Conservation (phyloP, 2,113 vertebrate species). For the Hyla sarda region DNA sequence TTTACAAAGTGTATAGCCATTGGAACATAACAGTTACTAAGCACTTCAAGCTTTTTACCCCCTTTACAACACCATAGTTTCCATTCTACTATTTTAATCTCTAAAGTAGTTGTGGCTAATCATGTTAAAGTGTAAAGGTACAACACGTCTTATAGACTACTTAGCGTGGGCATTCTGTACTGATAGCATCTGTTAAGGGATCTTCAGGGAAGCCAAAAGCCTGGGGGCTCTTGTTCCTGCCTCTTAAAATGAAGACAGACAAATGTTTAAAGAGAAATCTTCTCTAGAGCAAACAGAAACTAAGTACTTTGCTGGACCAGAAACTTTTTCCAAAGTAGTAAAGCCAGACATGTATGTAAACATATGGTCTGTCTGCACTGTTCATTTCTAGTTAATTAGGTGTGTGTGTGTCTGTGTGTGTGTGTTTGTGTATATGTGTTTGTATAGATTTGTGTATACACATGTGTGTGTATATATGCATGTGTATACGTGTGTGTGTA, state of each 20-base stretch:
- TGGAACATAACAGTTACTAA: slow-evolving; percentile 72
- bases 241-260: slow-evolving; percentile 55
- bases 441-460: too few species aligned
- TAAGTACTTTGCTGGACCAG: slow-evolving; percentile 4
- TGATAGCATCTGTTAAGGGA: slow-evolving; percentile 66
- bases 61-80: slow-evolving; percentile 74
- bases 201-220: slow-evolving; percentile 35
- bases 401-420: not conserved
- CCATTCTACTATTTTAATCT: slow-evolving; percentile 70
- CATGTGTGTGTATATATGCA: too few species aligned
- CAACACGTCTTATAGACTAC: slow-evolving; percentile 64
- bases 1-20: slow-evolving; percentile 52
- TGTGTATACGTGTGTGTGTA: too few species aligned
- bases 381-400: not conserved
- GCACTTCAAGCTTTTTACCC: slow-evolving; percentile 77
- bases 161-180: slow-evolving; percentile 63
- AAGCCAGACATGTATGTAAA: not conserved
- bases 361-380: not conserved
- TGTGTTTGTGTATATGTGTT: not conserved
- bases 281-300: slow-evolving; percentile 45
- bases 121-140: slow-evolving; percentile 68
- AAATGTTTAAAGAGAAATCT: slow-evolving; percentile 39
- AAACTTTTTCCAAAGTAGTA: not conserved
- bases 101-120: slow-evolving; percentile 62
- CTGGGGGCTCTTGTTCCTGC: slow-evolving; percentile 36